Evolutionary conservation across 2,113 vertebrate species (phyloP).

Genomic region (Microtus richardsoni): DNA sequence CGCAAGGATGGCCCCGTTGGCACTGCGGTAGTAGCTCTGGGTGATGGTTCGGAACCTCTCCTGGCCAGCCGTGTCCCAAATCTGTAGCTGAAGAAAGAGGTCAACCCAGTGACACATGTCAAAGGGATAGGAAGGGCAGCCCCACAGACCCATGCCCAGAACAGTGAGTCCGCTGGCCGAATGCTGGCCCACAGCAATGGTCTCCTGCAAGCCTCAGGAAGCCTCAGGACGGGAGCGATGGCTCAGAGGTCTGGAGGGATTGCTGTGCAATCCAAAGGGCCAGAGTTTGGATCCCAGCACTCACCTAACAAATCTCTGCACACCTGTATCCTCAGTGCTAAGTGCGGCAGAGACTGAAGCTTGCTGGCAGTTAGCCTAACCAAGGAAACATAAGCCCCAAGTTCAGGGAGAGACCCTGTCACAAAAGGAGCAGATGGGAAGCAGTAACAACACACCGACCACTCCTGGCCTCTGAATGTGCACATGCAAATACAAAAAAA

Average conservation of each 20-base stretch:
- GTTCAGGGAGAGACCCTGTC: background rate
- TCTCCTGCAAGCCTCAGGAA: background rate
- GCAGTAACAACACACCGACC: accelerated
- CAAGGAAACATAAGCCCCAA: too few relatives aligned
- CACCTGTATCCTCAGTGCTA: background rate
- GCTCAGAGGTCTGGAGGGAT: background rate
- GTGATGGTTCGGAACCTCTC: constrained; percentile 95
- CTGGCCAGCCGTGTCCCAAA: constrained; percentile 95
- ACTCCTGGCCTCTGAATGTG: background rate
- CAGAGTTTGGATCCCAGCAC: background rate
- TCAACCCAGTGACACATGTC: background rate
- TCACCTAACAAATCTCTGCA: background rate
- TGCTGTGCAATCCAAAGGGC: too few relatives aligned
- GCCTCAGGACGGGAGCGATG: background rate
- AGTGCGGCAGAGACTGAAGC: background rate
- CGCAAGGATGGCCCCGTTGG: constrained; percentile 93
- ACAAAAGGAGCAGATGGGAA: background rate
- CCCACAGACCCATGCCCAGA: background rate
- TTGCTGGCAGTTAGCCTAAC: background rate
- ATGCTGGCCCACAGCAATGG: background rate
- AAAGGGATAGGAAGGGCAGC: too few relatives aligned
- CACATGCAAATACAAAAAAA: background rate
- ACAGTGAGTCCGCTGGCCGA: background rate
- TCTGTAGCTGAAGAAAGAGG: constrained; percentile 89
- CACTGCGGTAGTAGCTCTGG: constrained; percentile 94